Base-by-base conservation (phyloP, 2,797 vertebrate genomes). In the Lithobates sylvaticus region DNA sequence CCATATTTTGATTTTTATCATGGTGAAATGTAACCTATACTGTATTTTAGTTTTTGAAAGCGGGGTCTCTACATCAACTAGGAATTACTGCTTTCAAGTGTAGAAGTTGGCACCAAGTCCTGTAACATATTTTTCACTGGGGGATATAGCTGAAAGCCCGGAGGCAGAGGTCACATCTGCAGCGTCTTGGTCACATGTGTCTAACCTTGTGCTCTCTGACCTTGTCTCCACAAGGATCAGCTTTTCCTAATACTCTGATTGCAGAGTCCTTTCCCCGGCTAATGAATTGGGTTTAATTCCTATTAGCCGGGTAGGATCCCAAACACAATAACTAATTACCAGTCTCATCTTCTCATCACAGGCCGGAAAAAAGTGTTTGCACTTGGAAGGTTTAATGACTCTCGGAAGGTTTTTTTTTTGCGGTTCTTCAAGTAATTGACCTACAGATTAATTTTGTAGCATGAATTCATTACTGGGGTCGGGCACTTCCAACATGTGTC, bases 91-190 rank as follows among this genome's bases (percentile, higher is more conserved):
- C n/a, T n/a, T n/a, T n/a, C n/a, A 27, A 67, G 27, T 67, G 65
- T 29, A 29, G 65, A 15, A 26, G 65, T 29, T 67, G n/a, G 65
- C 65, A 67, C 61, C 8, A 10, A n/a, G 61, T 65, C n/a, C 1
- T 65, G 16, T 21, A 67, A 18, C 18, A 13, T 72, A 26, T 82
- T n/a, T 70, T 72, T 86, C 44, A 70, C 74, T 77, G 64, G 34
- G 73, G 79, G 29, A 77, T 77, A 70, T 50, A 58, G 16, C 68
- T 84, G 44, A 39, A 79, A 76, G 71, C 68, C 70, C 10, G 3
- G n/a, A 68, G 81, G 76, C 86, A 79, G 47, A 87, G 86, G 86
- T 87, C 86, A 87, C 86, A 87, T 84, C 86, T 87, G 85, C 61
- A 72, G n/a, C 50, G 34, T 83, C 74, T 39, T 74, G 44, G 76